Percentiles rank a stretch among this genome's conserved stretches.
These are phyloP conservation scores for Archocentrus centrarchus DNA, from an alignment of 2,113 vertebrate species.

Conservation along the genomic window DNA sequence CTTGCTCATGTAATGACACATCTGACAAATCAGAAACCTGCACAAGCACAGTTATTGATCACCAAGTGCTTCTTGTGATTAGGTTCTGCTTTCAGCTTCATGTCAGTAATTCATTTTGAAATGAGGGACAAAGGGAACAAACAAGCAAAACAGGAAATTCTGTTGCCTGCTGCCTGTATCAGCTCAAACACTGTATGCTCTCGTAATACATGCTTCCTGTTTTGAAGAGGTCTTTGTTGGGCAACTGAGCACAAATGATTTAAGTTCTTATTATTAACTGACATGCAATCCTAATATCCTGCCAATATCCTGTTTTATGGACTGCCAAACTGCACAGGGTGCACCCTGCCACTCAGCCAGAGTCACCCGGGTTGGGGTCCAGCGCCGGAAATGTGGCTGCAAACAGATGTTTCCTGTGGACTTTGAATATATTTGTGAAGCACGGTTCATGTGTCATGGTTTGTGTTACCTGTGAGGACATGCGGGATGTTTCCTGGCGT, in stretches of 20 bases:
- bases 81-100: no score
- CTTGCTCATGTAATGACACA: no score
- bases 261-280: not conserved
- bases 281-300: not conserved
- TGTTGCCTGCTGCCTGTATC: not conserved
- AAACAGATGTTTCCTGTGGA: not conserved
- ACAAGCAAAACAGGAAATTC: not conserved
- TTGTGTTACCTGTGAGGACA: conserved; percentile 92
- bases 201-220: not conserved
- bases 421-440: not conserved
- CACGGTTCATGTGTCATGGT: not conserved
- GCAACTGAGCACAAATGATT: not conserved
- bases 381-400: not conserved
- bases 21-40: no score
- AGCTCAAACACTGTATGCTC: not conserved
- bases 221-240: not conserved
- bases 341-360: not conserved
- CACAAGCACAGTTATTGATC: no score
- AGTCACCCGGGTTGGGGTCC: not conserved
- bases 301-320: not conserved
- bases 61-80: no score
- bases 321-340: not conserved
- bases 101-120: not conserved
- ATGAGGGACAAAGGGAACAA: not conserved
- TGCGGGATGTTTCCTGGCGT: conserved; percentile 93